A percentile compares a stretch with the other conserved stretches of the same genome.
phyloP scores from a whole-genome alignment of 2,113 vertebrate species.

The Forbesichthys papilliferus region DNA sequence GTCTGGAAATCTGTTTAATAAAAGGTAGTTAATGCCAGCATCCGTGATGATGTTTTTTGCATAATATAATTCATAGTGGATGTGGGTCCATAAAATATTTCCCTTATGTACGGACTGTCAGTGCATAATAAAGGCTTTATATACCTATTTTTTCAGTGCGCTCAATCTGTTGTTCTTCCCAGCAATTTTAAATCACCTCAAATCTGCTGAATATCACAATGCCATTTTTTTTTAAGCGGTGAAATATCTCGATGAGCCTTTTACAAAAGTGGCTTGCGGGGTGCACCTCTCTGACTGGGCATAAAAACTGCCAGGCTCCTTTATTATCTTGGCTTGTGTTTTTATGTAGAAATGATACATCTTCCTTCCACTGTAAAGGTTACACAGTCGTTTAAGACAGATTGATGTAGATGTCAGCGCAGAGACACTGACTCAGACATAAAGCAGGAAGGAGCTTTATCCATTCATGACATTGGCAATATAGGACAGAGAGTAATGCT shows the following conservation, averaged over 20 bases:
- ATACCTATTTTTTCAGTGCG: slow-evolving; percentile 74
- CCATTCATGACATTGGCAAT: slow-evolving; percentile 66
- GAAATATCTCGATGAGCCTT: slow-evolving; percentile 39
- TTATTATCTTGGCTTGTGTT: slow-evolving; percentile 55
- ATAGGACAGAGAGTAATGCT: background rate
- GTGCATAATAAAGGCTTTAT: slow-evolving; percentile 81
- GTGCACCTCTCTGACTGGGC: slow-evolving; percentile 54
- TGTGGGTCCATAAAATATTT: slow-evolving; percentile 80
- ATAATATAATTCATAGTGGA: slow-evolving; percentile 84
- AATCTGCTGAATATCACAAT: slow-evolving; percentile 57
- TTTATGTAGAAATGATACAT: slow-evolving; percentile 72
- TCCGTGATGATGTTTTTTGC: slow-evolving; percentile 84
- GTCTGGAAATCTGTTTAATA: slow-evolving; percentile 89
- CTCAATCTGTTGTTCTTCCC: slow-evolving; percentile 81
- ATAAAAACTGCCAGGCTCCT: slow-evolving; percentile 59
- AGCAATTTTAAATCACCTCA: slow-evolving; percentile 66
- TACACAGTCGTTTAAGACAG: slow-evolving; percentile 81
- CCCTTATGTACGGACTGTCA: slow-evolving; percentile 84
- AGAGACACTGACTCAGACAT: slow-evolving; percentile 46
- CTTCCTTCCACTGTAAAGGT: slow-evolving; percentile 80
- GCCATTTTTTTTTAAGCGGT: slow-evolving; percentile 40
- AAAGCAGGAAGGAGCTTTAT: slow-evolving; percentile 67
- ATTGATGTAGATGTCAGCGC: slow-evolving; percentile 77
- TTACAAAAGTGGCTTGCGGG: slow-evolving; percentile 51
- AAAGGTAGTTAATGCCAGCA: slow-evolving; percentile 84